Evolutionary conservation across 2,113 vertebrate species (phyloP).

Genomic region (Cranoglanis bouderius): DNA sequence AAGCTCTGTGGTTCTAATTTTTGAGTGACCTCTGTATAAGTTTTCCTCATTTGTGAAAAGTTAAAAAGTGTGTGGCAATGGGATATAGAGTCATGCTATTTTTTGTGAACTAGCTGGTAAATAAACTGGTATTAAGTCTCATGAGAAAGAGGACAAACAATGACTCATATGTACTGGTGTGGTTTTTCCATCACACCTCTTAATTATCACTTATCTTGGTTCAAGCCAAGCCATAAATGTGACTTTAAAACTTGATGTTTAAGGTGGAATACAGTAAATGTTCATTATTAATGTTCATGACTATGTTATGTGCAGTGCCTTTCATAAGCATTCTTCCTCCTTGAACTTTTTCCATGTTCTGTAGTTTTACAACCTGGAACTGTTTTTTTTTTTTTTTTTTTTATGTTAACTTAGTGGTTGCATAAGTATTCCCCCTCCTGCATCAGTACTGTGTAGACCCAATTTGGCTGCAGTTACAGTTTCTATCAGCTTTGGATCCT

Average conservation of each 20-base stretch:
- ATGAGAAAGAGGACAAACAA: not conserved
- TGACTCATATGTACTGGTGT: not conserved
- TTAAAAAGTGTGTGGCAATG: not conserved
- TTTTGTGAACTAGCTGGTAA: not conserved
- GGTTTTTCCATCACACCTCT: not conserved
- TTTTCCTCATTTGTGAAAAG: not conserved
- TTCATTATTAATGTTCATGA: not conserved
- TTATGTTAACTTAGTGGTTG: too few species aligned
- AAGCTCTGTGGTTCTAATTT: not conserved
- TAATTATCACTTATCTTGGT: constrained; percentile 1
- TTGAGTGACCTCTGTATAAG: not conserved
- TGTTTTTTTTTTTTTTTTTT: not conserved
- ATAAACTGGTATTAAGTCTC: not conserved
- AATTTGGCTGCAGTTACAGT: not conserved
- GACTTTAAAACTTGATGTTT: not conserved
- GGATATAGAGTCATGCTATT: not conserved
- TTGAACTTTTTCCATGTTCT: not conserved
- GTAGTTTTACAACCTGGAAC: not conserved
- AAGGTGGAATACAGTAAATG: not conserved
- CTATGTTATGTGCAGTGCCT: not conserved
- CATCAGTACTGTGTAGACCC: not conserved
- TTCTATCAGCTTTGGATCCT: not conserved
- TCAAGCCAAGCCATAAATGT: not conserved
- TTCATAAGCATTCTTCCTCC: not conserved
- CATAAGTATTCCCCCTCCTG: too few species aligned